These are phyloP conservation scores for Aphrophora alni DNA, from an alignment of 2,888 invertebrate genomes.

Conservation along the genomic window DNA sequence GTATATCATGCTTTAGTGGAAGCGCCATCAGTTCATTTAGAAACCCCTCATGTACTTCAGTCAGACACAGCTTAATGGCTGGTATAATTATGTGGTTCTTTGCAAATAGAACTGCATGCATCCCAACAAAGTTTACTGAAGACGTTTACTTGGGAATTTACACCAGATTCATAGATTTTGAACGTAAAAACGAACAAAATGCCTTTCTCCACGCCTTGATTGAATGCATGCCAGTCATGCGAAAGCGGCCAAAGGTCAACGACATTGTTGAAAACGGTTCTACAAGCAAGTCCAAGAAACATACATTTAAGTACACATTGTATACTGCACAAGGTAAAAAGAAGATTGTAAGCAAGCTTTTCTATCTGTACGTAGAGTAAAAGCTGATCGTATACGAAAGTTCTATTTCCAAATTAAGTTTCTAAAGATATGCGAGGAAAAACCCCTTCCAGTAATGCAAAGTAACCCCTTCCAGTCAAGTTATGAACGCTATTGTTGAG, in stretches of 20 bases:
- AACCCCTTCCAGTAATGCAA: slow-evolving; percentile 3
- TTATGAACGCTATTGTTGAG: neutral
- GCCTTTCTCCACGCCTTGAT: slow-evolving; percentile 3
- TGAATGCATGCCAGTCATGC: neutral
- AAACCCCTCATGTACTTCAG: no score
- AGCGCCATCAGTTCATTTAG: no score
- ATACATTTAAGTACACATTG: slow-evolving; percentile 14
- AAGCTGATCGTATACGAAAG: neutral
- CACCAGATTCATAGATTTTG: neutral
- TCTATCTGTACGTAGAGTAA: slow-evolving; percentile 14
- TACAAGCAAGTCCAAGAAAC: slow-evolving; percentile 13
- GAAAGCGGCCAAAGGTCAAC: neutral
- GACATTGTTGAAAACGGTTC: neutral
- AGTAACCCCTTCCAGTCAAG: slow-evolving; percentile 7
- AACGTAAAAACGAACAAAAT: slow-evolving; percentile 15
- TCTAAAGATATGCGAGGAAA: slow-evolving; percentile 18
- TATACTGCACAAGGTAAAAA: neutral
- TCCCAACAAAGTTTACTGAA: neutral
- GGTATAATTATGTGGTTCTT: no score
- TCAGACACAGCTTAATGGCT: no score
- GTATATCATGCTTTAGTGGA: no score
- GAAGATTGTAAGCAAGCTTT: slow-evolving; percentile 9
- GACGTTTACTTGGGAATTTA: neutral
- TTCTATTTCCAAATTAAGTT: neutral
- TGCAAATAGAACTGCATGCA: neutral